phyloP scores from a whole-genome alignment of 92 coral and sea anemone species.

The Porites rus region DNA sequence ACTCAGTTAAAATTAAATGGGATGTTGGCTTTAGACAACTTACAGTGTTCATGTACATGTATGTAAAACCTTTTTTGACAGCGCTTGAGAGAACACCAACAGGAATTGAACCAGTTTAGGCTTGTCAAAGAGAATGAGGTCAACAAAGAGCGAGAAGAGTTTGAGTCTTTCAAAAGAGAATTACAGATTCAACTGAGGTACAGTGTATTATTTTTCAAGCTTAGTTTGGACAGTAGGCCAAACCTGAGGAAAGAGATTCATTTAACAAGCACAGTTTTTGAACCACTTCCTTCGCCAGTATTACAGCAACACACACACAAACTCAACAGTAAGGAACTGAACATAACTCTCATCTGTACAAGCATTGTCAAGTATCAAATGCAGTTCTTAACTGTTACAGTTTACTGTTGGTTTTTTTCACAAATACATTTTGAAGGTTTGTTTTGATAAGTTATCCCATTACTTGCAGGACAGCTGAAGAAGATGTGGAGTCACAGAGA shows the following conservation, averaged over 20 bases:
- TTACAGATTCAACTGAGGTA: conserved; percentile 87
- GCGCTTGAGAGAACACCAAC: conserved; percentile 89
- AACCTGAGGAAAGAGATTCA: too few species aligned
- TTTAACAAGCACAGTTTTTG: too few species aligned
- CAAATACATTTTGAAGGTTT: not conserved
- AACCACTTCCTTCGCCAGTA: too few species aligned
- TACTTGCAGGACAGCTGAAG: conserved; percentile 82
- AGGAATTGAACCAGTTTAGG: conserved; percentile 85
- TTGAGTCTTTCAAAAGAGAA: conserved; percentile 83
- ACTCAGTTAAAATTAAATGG: too few species aligned
- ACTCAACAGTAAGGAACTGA: too few species aligned
- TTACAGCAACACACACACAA: too few species aligned
- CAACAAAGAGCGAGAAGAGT: conserved; percentile 85
- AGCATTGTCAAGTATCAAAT: too few species aligned
- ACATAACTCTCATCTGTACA: too few species aligned
- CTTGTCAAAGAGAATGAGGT: conserved; percentile 85
- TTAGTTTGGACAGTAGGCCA: too few species aligned
- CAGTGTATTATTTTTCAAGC: not conserved
- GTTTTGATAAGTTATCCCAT: not conserved
- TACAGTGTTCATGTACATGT: too few species aligned
- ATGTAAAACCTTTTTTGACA: conserved; percentile 14
- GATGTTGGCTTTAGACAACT: too few species aligned
- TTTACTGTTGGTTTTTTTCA: not conserved
- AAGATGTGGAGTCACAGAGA: conserved; percentile 89
- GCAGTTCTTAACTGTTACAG: too few species aligned